Evolutionary conservation across 2,797 vertebrate genomes (phyloP).

Genomic region (Pangasius sanitwongsei): DNA sequence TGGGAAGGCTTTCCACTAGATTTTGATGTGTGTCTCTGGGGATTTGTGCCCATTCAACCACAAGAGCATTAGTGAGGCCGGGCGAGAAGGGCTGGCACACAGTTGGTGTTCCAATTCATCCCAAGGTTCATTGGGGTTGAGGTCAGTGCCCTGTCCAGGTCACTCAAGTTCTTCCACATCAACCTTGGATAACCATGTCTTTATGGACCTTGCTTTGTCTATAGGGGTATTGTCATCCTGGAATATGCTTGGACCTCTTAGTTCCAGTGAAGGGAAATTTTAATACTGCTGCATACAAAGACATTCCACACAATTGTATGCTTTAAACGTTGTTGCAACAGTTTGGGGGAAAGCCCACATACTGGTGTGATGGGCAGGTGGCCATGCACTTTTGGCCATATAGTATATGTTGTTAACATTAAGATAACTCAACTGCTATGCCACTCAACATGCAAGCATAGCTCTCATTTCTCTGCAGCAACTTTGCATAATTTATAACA

Average conservation of each 20-base stretch:
- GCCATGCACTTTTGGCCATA: not conserved
- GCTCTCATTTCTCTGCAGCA: no score
- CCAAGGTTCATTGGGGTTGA: not conserved
- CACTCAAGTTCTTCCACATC: not conserved
- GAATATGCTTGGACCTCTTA: not conserved
- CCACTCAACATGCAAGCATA: not conserved
- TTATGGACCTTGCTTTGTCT: not conserved
- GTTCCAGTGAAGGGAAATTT: not conserved
- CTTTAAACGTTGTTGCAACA: not conserved
- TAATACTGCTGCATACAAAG: not conserved
- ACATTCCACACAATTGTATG: not conserved
- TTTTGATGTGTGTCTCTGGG: not conserved
- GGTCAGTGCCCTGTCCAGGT: not conserved
- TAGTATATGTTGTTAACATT: not conserved
- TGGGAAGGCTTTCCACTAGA: not conserved
- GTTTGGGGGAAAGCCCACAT: not conserved
- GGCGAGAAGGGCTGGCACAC: not conserved
- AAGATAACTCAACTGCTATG: not conserved
- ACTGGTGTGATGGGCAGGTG: not conserved
- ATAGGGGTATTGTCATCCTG: not conserved
- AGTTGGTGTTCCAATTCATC: slow-evolving; percentile 11
- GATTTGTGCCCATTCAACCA: slow-evolving; percentile 11
- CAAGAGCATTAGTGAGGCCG: not conserved
- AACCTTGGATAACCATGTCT: not conserved
- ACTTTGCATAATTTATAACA: no score